Evolutionary conservation across 2,888 invertebrate genomes (phyloP).

Genomic region (Capitulum mitella): DNA sequence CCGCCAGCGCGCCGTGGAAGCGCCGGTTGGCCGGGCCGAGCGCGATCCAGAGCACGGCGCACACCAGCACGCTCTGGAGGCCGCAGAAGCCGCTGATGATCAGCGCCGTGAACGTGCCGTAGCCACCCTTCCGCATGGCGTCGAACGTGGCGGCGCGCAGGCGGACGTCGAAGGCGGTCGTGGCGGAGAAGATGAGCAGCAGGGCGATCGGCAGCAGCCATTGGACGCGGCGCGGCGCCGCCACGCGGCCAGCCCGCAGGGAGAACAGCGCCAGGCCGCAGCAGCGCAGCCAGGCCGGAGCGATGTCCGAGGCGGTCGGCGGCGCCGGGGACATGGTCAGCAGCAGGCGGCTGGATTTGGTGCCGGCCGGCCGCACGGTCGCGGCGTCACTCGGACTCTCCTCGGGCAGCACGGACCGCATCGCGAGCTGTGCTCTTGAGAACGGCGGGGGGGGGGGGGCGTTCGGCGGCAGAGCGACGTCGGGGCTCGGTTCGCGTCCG

Average conservation of each 20-base stretch:
- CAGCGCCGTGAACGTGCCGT: neutral
- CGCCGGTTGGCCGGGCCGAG: neutral
- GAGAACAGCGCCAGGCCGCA: too few relatives aligned
- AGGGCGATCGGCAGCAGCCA: neutral
- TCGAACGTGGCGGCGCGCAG: neutral
- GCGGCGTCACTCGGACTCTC: too few relatives aligned
- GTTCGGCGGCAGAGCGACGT: too few relatives aligned
- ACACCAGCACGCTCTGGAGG: neutral
- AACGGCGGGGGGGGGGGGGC: too few relatives aligned
- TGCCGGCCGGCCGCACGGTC: too few relatives aligned
- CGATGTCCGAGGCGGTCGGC: too few relatives aligned
- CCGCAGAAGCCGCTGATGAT: neutral
- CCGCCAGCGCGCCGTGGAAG: neutral
- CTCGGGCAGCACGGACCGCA: too few relatives aligned
- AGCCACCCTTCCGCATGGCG: neutral
- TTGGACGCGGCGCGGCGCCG: neutral
- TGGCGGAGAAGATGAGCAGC: neutral
- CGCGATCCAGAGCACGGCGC: neutral
- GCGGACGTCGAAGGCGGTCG: neutral
- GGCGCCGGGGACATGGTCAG: too few relatives aligned
- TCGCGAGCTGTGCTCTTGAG: too few relatives aligned
- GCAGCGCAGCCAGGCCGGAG: too few relatives aligned
- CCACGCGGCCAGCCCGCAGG: neutral
- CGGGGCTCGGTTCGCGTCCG: too few relatives aligned
- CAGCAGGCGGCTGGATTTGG: too few relatives aligned